Percentiles rank a stretch among this genome's conserved stretches.
Conservation (phyloP, 1,140 invertebrate genomes). For the Halesus radiatus region DNA sequence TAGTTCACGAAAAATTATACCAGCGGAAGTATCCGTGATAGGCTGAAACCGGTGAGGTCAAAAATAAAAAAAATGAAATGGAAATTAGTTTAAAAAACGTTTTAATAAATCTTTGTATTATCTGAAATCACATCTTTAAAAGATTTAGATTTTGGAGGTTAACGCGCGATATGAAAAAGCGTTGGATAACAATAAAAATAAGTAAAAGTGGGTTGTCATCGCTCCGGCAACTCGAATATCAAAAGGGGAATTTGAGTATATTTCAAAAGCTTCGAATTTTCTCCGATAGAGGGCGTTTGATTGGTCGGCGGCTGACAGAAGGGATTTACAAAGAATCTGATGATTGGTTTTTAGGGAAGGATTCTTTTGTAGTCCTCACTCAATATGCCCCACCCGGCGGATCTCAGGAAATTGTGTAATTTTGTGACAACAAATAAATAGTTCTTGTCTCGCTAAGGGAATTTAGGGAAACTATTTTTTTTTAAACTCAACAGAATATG, state of each 20-base stretch:
- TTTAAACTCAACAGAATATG: background rate
- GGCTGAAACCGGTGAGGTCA: too few species aligned
- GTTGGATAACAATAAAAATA: background rate
- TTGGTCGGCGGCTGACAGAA: slow-evolving; percentile 8
- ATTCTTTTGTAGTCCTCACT: background rate
- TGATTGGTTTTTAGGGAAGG: slow-evolving; percentile 5
- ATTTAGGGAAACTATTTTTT: background rate
- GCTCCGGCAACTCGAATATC: background rate
- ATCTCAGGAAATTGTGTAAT: background rate
- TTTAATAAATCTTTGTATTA: too few species aligned
- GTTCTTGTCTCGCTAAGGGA: background rate
- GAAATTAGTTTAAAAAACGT: too few species aligned
- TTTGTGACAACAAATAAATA: background rate
- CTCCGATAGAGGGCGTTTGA: background rate
- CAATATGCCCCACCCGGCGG: background rate
- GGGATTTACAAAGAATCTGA: slow-evolving; percentile 2
- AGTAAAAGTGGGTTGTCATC: background rate
- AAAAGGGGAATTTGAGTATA: background rate
- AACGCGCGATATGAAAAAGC: background rate
- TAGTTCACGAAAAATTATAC: too few species aligned
- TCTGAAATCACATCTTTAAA: background rate
- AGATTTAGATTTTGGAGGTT: background rate
- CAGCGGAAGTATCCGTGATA: too few species aligned
- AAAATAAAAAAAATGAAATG: too few species aligned
- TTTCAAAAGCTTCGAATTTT: background rate